Evolutionary conservation across 2,113 vertebrate species (phyloP).

Genomic region (Ctenomys sociabilis): DNA sequence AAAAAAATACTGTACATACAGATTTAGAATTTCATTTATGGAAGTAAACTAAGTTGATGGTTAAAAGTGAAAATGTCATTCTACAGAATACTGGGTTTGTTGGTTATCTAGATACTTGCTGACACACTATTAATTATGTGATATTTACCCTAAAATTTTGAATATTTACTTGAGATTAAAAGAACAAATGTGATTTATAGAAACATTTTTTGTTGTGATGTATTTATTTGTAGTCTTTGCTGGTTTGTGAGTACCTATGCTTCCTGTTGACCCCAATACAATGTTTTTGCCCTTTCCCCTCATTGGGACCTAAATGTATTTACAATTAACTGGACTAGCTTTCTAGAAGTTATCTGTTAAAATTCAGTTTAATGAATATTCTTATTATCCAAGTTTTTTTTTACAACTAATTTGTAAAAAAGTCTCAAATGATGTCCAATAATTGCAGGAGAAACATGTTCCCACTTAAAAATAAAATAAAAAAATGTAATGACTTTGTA

Average conservation of each 20-base stretch:
- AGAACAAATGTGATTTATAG: constrained; percentile 2
- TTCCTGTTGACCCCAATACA: constrained; percentile 66
- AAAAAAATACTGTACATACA: neutral
- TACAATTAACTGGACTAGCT: constrained; percentile 64
- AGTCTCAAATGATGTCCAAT: neutral
- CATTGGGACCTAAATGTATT: constrained; percentile 56
- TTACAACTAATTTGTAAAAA: neutral
- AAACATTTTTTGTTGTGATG: constrained; percentile 21
- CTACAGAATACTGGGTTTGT: neutral
- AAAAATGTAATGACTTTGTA: neutral
- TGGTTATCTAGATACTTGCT: neutral
- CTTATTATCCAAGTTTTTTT: neutral
- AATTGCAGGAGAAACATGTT: neutral
- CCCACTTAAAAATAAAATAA: neutral
- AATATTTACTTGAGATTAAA: neutral
- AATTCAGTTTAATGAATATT: constrained; percentile 6
- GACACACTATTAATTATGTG: neutral
- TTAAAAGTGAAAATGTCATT: neutral
- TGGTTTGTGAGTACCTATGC: constrained; percentile 24
- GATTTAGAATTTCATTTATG: constrained; percentile 1
- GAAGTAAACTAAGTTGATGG: neutral
- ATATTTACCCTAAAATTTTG: constrained; percentile 10
- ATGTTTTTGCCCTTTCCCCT: constrained; percentile 65
- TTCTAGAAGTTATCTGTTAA: constrained; percentile 64
- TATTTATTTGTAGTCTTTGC: neutral